phyloP scores from a whole-genome alignment of 2,113 vertebrate species.

The Scatophagus argus region DNA sequence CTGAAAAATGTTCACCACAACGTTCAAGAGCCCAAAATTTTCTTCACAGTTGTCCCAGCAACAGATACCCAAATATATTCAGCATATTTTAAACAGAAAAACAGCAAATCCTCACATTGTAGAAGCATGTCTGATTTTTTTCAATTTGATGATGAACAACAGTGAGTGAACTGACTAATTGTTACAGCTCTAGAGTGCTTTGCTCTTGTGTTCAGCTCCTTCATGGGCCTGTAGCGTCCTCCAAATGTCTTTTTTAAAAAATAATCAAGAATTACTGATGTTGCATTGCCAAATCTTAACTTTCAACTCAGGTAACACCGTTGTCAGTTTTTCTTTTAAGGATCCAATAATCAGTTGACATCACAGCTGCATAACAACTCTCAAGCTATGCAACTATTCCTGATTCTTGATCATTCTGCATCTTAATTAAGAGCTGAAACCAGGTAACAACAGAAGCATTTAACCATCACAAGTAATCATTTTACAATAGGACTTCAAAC shows the following conservation, averaged over 20 bases:
- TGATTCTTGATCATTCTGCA: conserved; percentile 19
- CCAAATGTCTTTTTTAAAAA: background rate
- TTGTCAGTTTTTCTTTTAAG: background rate
- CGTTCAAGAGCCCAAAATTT: background rate
- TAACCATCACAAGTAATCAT: background rate
- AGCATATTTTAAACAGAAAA: too few species aligned
- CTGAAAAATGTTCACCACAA: background rate
- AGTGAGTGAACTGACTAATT: background rate
- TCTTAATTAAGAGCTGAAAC: conserved; percentile 48
- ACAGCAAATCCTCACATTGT: background rate
- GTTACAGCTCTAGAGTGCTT: background rate
- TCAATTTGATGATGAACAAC: background rate
- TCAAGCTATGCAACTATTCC: too few species aligned
- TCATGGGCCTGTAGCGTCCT: background rate
- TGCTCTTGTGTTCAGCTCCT: background rate
- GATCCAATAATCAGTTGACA: background rate
- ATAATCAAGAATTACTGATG: background rate
- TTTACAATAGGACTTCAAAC: too few species aligned
- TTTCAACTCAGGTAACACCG: background rate
- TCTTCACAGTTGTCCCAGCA: background rate
- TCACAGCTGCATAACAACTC: background rate
- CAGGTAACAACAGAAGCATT: background rate
- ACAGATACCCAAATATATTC: background rate
- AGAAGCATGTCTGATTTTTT: background rate
- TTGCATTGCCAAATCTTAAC: background rate